phyloP scores from a whole-genome alignment of 2,888 invertebrate species.

The Pristionchus exspectatus region DNA sequence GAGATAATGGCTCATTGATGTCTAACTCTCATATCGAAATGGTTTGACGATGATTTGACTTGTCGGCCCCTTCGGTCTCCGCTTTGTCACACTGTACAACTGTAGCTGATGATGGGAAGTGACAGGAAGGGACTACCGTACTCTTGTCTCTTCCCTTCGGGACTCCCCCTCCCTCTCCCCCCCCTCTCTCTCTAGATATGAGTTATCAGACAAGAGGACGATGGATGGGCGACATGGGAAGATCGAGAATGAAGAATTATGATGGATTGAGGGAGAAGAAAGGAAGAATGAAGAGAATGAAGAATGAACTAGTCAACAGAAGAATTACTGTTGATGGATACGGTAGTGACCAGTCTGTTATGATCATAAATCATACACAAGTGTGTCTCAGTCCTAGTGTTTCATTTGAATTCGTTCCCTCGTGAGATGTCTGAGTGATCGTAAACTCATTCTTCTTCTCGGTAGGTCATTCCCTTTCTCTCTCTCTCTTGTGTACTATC shows the following conservation, averaged over 20 bases:
- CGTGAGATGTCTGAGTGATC: background rate
- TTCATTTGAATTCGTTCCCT: conserved; percentile 13
- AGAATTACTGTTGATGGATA: background rate
- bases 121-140: conserved; percentile 23
- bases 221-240: conserved; percentile 42
- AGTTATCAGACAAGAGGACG: conserved; percentile 42
- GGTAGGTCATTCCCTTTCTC: conserved; percentile 12
- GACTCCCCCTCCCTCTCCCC: background rate
- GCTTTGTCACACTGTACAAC: conserved; percentile 39
- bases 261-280: conserved; percentile 45
- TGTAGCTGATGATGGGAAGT: background rate
- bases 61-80: background rate
- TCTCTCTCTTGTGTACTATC: conserved; percentile 31
- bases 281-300: background rate
- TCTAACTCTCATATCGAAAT: conserved; percentile 34
- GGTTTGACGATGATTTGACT: conserved; percentile 28
- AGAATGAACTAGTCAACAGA: background rate
- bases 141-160: background rate
- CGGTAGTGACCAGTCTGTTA: background rate
- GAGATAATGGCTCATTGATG: background rate
- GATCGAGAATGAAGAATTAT: conserved; percentile 50
- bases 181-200: background rate
- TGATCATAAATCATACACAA: background rate
- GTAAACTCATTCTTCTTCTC: conserved; percentile 41
- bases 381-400: background rate